Evolutionary conservation across 2,888 invertebrate genomes (phyloP).

Genomic region (Abscondita cerata): DNA sequence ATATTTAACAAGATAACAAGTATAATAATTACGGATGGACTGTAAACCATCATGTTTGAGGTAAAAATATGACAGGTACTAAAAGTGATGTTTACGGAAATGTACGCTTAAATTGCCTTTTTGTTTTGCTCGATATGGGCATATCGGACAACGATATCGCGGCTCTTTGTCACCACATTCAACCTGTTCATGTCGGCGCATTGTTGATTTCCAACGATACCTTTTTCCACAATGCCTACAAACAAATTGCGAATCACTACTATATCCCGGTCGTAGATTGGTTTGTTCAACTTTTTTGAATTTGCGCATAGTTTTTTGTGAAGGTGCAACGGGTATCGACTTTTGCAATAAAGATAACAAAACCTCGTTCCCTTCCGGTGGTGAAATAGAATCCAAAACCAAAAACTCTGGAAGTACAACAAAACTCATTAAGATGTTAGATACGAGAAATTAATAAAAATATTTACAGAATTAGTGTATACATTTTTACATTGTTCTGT

Average conservation of each 20-base stretch:
- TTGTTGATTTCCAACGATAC: constrained; percentile 86
- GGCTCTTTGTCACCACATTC: constrained; percentile 84
- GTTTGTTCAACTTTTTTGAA: constrained; percentile 38
- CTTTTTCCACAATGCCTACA: constrained; percentile 84
- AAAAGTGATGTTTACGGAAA: constrained; percentile 75
- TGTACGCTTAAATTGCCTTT: constrained; percentile 83
- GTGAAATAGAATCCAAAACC: constrained; percentile 51
- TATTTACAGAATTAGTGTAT: not conserved
- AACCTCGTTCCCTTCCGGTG: constrained; percentile 45
- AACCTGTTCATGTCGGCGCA: constrained; percentile 84
- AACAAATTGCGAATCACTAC: constrained; percentile 66
- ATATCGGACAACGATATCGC: constrained; percentile 80
- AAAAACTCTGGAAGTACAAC: constrained; percentile 51
- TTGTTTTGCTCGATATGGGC: constrained; percentile 82
- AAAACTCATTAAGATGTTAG: not conserved
- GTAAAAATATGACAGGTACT: not conserved
- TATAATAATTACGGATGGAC: not conserved
- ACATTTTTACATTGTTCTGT: no score
- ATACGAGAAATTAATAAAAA: not conserved
- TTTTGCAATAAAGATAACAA: constrained; percentile 38
- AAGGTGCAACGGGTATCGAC: constrained; percentile 8
- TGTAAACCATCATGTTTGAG: no score
- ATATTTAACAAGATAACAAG: not conserved
- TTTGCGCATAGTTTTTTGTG: constrained; percentile 54
- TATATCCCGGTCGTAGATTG: constrained; percentile 47